phyloP scores from a whole-genome alignment of 2,888 invertebrate species.

The Eristalis pertinax region DNA sequence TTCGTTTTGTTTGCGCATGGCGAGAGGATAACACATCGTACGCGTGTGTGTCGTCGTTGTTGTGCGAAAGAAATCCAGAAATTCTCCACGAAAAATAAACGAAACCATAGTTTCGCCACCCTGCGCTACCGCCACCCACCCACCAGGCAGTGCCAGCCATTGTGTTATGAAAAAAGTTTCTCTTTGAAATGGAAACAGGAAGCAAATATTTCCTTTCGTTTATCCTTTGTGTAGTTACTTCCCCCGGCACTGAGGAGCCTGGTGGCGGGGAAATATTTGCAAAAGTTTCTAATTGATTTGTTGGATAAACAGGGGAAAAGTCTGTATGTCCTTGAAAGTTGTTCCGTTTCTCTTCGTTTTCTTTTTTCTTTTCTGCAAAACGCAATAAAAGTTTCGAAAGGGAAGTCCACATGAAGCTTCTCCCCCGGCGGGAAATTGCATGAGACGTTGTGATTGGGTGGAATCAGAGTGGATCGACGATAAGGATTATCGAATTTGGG shows the following conservation, averaged over 20 bases:
- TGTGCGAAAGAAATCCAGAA: neutral
- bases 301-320: constrained; percentile 58
- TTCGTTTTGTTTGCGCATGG: constrained; percentile 35
- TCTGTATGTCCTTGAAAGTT: constrained; percentile 45
- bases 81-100: neutral
- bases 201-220: constrained; percentile 68
- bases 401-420: constrained; percentile 26
- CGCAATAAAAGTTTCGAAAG: constrained; percentile 26
- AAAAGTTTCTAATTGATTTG: constrained; percentile 71
- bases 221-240: constrained; percentile 60
- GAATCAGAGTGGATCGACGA: no score
- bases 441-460: neutral
- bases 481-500: no score
- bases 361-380: neutral
- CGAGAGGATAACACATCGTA: constrained; percentile 18
- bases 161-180: constrained; percentile 42
- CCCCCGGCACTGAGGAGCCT: neutral
- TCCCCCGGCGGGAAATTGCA: neutral
- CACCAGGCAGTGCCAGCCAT: no score
- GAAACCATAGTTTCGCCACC: constrained; percentile 17
- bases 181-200: constrained; percentile 56
- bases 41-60: neutral
- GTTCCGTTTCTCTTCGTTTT: neutral
- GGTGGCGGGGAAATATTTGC: constrained; percentile 39
- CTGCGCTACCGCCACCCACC: no score